Evolutionary conservation across 2,113 vertebrate species (phyloP), one percentile per base, ranked within the genome.

Genomic region (Illadopsis cleaveri): DNA sequence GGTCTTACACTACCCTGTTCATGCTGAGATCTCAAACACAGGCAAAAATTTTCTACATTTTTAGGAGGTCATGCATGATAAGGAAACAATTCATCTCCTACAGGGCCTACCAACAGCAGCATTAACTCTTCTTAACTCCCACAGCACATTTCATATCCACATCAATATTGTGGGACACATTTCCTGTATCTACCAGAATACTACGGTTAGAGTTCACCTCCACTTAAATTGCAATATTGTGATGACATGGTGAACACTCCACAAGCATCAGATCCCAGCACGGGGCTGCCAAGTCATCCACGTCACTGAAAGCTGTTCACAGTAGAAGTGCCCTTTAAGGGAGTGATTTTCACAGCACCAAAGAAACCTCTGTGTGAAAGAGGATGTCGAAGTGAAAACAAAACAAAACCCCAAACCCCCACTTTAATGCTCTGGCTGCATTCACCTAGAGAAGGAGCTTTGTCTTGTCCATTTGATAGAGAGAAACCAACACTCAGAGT

Each of bases 21-120:
- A 94, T 53, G 58, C 86, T 96, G 78, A 79, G 93, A 87, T 94
- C 83, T 82, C 84, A 93, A 94, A 91, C 44, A 92, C 22, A 76
- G 37, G 47, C 65, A 96, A 89, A 93, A 83, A 80, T 79, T 73
- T 93, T 91, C 81, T 85, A 50, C 61, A 87, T 91, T 96, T 95
- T 95, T 93, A 82, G 73, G 81, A 93, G 84, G 84, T 93, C 81
- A 87, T 31, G 30, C 37, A 37, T n/a, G 57, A 84, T 92, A 95
- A 90, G 44, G 65, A 92, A 95, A 82, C 42, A 91, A 86, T 81
- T 90, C 30, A 57, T 66, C 38, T 87, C 82, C 60, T 57, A 54
- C 31, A 79, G 62, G 40, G 42, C 15, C 60, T 85, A 57, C 66
- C 48, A 89, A 87, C 8, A 84, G 57, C 44, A 68, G 35, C 45